These are phyloP conservation scores for Nymphalis c-album DNA, from an alignment of 2,888 invertebrate species.

Conservation along the genomic window DNA sequence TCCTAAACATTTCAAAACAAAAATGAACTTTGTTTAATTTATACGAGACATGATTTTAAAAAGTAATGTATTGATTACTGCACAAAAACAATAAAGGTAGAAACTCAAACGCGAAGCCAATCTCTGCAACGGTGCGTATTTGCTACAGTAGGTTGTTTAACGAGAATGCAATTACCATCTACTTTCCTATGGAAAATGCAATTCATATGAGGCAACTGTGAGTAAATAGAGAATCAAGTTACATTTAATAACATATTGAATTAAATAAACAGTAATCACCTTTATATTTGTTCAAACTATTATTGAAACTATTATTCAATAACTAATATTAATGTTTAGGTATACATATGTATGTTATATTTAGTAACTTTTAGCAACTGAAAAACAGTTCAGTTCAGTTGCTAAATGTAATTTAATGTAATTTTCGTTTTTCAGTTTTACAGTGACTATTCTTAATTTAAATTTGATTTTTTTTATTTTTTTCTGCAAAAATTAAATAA, in stretches of 20 bases:
- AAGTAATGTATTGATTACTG: not conserved
- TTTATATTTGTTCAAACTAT: not conserved
- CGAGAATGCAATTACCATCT: slow-evolving; percentile 38
- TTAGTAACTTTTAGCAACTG: too few species aligned
- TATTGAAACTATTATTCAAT: not conserved
- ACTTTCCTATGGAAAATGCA: slow-evolving; percentile 13
- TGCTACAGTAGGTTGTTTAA: slow-evolving; percentile 23
- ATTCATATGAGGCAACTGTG: not conserved
- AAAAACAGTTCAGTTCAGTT: too few species aligned
- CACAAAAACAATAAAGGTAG: slow-evolving; percentile 7
- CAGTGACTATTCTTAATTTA: too few species aligned
- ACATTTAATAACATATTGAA: not conserved
- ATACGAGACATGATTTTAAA: not conserved
- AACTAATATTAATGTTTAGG: too few species aligned
- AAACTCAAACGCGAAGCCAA: slow-evolving; percentile 1
- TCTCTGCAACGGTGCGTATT: slow-evolving; percentile 4
- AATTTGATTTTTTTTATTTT: too few species aligned
- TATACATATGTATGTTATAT: too few species aligned
- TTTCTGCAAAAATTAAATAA: too few species aligned
- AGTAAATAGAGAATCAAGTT: not conserved
- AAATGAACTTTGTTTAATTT: not conserved
- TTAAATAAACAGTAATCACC: not conserved
- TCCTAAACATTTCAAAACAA: too few species aligned
- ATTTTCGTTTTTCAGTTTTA: too few species aligned
- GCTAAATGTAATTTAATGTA: not conserved